Percentiles rank a stretch among this genome's conserved stretches.
Conservation (phyloP, 2,797 vertebrate genomes). For the Ceyx erithaca region DNA sequence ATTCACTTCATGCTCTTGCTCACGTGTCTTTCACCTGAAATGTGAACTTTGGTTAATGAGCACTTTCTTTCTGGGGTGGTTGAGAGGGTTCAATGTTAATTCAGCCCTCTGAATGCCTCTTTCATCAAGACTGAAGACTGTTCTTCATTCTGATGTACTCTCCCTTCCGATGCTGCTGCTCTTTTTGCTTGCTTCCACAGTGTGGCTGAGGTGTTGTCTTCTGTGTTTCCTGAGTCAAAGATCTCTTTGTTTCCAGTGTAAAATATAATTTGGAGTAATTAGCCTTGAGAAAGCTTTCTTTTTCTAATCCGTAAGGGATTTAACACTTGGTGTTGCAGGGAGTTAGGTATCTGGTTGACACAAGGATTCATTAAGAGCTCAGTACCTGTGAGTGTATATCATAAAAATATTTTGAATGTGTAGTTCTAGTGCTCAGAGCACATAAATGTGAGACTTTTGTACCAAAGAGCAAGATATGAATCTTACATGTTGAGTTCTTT, state of each 20-base stretch:
- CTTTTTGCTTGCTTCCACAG: not conserved
- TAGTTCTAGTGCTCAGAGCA: not conserved
- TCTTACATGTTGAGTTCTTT: not conserved
- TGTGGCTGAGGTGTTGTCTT: not conserved
- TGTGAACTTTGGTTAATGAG: not conserved
- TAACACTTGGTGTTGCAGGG: not conserved
- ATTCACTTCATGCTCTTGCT: not conserved
- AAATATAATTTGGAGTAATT: not conserved
- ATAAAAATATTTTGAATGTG: not conserved
- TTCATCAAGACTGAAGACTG: not conserved
- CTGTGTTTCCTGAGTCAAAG: not conserved
- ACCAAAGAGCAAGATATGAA: not conserved
- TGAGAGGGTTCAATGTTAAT: not conserved
- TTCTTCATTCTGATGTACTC: not conserved
- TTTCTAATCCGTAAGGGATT: not conserved
- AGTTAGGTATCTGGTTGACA: not conserved
- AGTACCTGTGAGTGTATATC: not conserved
- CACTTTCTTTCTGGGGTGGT: not conserved
- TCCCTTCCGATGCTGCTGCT: not conserved
- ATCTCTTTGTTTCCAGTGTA: not conserved
- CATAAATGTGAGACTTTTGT: not conserved
- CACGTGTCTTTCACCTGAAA: not conserved
- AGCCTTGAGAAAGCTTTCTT: not conserved
- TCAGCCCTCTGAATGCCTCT: not conserved
- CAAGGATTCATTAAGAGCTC: not conserved